Conservation (phyloP, 2,888 invertebrate genomes). For the Drosophila pseudotalamancana region DNA sequence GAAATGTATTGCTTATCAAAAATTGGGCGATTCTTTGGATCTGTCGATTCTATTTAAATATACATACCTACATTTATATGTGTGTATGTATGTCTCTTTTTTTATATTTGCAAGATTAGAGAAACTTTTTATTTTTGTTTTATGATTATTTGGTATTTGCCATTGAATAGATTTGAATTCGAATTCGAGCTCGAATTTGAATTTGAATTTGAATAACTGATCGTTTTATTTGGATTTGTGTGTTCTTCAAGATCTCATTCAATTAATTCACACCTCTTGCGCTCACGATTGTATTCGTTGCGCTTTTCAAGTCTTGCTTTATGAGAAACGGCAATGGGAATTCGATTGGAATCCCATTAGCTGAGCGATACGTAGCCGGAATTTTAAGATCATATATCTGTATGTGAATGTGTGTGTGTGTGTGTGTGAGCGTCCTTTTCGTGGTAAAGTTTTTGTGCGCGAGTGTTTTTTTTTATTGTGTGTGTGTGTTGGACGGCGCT, state of each 20-base stretch:
- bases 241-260: slow-evolving; percentile 4
- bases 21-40: too few relatives aligned
- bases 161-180: background rate
- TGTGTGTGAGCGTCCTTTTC: slow-evolving; percentile 23
- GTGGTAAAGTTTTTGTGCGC: slow-evolving; percentile 5
- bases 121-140: background rate
- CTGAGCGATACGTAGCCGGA: slow-evolving; percentile 60
- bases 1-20: too few relatives aligned
- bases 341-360: slow-evolving; percentile 62
- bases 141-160: background rate
- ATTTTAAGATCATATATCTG: slow-evolving; percentile 61
- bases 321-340: slow-evolving; percentile 1
- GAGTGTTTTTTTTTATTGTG: background rate
- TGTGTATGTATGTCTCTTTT: too few relatives aligned
- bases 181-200: too few relatives aligned
- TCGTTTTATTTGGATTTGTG: background rate
- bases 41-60: too few relatives aligned
- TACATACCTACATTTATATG: too few relatives aligned
- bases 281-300: background rate
- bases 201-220: slow-evolving; percentile 1
- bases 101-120: background rate
- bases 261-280: slow-evolving; percentile 38
- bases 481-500: slow-evolving; percentile 25
- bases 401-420: slow-evolving; percentile 5
- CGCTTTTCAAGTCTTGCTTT: background rate